These are phyloP conservation scores for Leptinotarsa haldemani DNA, from an alignment of 2,888 invertebrate genomes.

Conservation along the genomic window DNA sequence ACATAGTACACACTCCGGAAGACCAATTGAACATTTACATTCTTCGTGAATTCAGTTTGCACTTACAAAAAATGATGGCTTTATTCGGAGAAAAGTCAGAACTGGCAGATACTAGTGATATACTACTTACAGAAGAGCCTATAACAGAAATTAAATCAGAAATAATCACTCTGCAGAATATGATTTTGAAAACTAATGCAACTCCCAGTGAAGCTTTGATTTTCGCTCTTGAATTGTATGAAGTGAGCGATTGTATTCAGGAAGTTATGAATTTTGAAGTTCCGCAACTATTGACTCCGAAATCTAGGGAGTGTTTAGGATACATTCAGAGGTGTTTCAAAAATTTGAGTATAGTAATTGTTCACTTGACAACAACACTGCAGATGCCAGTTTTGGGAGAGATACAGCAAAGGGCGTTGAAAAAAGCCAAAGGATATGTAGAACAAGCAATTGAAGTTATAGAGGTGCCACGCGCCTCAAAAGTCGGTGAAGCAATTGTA, in stretches of 20 bases:
- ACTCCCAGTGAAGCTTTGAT: conserved; percentile 42
- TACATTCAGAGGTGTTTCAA: conserved; percentile 41
- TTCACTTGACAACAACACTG: conserved; percentile 41
- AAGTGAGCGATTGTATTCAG: conserved; percentile 42
- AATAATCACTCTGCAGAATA: conserved; percentile 42
- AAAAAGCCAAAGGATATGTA: conserved; percentile 41
- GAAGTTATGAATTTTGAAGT: conserved; percentile 27
- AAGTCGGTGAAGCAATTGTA: conserved; percentile 12
- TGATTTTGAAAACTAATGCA: conserved; percentile 44
- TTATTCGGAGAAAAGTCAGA: not conserved
- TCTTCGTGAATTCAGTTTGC: conserved; percentile 32
- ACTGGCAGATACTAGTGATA: conserved; percentile 7
- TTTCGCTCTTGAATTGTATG: conserved; percentile 46
- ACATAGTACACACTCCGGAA: not conserved
- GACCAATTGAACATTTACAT: conserved; percentile 35
- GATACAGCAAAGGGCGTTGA: conserved; percentile 41
- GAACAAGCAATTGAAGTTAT: conserved; percentile 42
- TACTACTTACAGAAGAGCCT: conserved; percentile 37
- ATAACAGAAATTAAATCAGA: conserved; percentile 44
- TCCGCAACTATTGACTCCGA: conserved; percentile 21
- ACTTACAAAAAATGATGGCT: conserved; percentile 23
- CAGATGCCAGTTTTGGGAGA: conserved; percentile 47
- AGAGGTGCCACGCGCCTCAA: conserved; percentile 13
- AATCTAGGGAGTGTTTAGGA: conserved; percentile 34
- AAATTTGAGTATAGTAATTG: conserved; percentile 43